phyloP scores from a whole-genome alignment of 2,797 vertebrate species.

The Centroberyx gerrardi region DNA sequence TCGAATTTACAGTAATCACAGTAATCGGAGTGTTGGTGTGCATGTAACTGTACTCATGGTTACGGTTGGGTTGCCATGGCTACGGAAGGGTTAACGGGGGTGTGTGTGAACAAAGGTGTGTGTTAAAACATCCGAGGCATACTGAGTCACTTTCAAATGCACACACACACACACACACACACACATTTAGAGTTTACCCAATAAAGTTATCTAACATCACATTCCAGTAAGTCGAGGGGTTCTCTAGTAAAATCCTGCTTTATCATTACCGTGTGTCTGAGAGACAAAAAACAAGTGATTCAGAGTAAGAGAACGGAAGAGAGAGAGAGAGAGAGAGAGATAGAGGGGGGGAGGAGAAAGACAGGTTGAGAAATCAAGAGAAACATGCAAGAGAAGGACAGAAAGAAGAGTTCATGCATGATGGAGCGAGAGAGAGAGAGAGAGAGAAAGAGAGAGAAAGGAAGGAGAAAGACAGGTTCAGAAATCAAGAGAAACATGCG shows the following conservation, averaged over 20 bases:
- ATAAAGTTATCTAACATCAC: conserved; percentile 46
- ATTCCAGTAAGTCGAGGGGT: conserved; percentile 41
- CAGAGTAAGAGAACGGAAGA: not conserved
- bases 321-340: not conserved
- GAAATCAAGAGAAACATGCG: too few species aligned
- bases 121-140: not conserved
- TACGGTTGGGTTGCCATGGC: too few species aligned
- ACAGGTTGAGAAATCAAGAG: not conserved
- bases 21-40: too few species aligned
- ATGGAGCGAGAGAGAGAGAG: not conserved
- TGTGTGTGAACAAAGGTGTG: not conserved
- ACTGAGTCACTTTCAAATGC: not conserved
- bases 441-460: not conserved
- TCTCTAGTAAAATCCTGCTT: conserved; percentile 47
- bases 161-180: not conserved
- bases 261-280: conserved; percentile 29
- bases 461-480: too few species aligned
- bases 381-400: not conserved
- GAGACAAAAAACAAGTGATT: not conserved
- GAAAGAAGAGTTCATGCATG: not conserved
- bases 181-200: conserved; percentile 5
- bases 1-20: too few species aligned
- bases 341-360: not conserved
- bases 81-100: too few species aligned
- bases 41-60: too few species aligned